These are phyloP conservation scores for Fregata magnificens DNA, from an alignment of 2,113 vertebrate species.

Conservation along the genomic window DNA sequence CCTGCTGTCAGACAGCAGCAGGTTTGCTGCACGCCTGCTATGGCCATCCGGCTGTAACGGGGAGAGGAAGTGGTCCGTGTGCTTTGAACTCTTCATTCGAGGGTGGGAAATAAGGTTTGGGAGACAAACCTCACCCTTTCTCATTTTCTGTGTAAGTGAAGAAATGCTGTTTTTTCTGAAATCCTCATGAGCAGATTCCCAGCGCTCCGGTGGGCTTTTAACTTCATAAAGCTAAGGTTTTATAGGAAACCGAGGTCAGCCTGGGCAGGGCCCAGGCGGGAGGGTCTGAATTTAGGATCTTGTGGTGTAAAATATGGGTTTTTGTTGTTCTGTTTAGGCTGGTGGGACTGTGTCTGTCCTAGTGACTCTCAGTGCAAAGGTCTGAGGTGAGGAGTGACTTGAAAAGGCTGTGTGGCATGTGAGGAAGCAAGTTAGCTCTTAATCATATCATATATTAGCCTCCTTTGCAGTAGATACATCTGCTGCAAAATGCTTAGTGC, in stretches of 20 bases:
- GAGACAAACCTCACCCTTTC: neutral
- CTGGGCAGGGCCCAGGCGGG: neutral
- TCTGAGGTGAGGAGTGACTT: conserved; percentile 10
- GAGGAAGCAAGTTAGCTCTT: conserved; percentile 15
- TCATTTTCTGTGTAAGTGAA: neutral
- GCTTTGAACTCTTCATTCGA: neutral
- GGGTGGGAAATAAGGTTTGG: neutral
- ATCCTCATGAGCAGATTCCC: neutral
- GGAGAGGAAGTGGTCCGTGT: neutral
- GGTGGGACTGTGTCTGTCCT: neutral
- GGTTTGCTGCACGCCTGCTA: neutral
- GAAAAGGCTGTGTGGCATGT: neutral
- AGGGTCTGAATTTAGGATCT: neutral
- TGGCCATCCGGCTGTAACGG: fast-evolving
- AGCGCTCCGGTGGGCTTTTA: neutral
- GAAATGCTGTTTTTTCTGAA: neutral
- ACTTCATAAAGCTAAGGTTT: neutral
- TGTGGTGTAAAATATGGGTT: neutral
- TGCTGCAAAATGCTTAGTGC: conserved; percentile 18
- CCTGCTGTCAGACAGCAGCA: neutral
- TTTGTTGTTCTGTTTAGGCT: neutral
- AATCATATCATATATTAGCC: neutral
- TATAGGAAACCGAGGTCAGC: neutral
- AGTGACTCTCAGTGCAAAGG: neutral
- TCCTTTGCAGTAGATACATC: conserved; percentile 14